Percentiles rank a stretch among this genome's conserved stretches.
phyloP scores from a whole-genome alignment of 2,888 invertebrate genomes.

The Melanostoma mellinum region DNA sequence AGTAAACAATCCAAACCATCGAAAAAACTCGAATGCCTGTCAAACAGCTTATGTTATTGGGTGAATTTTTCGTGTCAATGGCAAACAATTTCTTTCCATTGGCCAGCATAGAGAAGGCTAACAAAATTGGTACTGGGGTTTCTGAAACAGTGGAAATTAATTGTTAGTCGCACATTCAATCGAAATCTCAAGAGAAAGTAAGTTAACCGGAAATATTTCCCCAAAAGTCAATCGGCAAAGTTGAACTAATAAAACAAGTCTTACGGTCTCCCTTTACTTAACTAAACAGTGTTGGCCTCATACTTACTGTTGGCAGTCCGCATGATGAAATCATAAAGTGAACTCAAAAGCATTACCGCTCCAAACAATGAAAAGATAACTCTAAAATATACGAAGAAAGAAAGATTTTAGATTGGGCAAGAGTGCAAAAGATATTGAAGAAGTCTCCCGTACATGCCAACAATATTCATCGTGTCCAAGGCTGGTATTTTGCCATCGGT shows the following conservation, averaged over 20 bases:
- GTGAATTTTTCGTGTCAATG: constrained; percentile 20
- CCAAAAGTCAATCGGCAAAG: too few species aligned
- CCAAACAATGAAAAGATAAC: constrained; percentile 31
- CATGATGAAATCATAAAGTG: constrained; percentile 21
- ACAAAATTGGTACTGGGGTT: constrained; percentile 13
- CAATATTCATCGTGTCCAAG: constrained; percentile 12
- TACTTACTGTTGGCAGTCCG: background rate
- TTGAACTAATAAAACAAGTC: background rate
- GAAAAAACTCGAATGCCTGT: constrained; percentile 42
- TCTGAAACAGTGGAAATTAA: constrained; percentile 9
- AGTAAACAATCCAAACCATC: constrained; percentile 46
- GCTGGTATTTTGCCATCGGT: constrained; percentile 26
- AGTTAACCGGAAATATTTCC: too few species aligned
- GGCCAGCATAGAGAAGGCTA: constrained; percentile 47
- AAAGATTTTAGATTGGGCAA: background rate
- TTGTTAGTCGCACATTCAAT: too few species aligned
- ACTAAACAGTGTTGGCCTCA: too few species aligned
- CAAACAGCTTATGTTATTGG: constrained; percentile 21
- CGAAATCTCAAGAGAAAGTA: background rate
- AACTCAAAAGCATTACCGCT: constrained; percentile 11
- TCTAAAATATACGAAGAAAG: constrained; percentile 17
- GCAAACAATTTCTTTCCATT: constrained; percentile 52
- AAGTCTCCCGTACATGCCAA: constrained; percentile 32
- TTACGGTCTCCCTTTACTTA: background rate
- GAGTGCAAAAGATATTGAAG: too few species aligned